A percentile compares a stretch with the other conserved stretches of the same genome.
These are phyloP conservation scores for Habropoda laboriosa DNA, from an alignment of 1,140 invertebrate genomes.

Conservation along the genomic window DNA sequence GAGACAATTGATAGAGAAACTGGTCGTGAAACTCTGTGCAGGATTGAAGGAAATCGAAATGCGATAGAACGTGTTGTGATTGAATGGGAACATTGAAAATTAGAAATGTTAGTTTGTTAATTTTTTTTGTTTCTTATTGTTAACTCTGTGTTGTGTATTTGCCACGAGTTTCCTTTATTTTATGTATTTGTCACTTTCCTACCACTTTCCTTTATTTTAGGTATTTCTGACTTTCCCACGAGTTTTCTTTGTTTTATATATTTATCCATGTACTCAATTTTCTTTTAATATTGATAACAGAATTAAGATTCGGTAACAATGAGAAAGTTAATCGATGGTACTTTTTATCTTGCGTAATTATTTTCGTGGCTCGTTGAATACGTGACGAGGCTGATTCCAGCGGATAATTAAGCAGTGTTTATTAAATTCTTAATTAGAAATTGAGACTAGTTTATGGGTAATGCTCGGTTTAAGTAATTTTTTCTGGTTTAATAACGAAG, in stretches of 20 bases:
- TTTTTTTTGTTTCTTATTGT: background rate
- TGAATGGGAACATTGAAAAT: background rate
- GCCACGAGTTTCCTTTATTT: too few relatives aligned
- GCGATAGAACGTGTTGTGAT: background rate
- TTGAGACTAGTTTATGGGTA: background rate
- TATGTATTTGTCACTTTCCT: too few relatives aligned
- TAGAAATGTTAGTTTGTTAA: background rate
- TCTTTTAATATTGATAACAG: too few relatives aligned
- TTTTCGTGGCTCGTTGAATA: background rate
- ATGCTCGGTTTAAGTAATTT: background rate
- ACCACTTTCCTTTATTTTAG: too few relatives aligned
- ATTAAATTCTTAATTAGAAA: background rate
- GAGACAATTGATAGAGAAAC: slow-evolving; percentile 4
- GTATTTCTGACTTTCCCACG: too few relatives aligned
- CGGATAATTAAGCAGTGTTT: background rate
- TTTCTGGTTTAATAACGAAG: background rate
- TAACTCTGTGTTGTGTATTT: background rate
- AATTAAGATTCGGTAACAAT: too few relatives aligned
- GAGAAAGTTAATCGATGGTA: too few relatives aligned
- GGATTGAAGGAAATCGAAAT: background rate
- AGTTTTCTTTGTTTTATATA: too few relatives aligned
- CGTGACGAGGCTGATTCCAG: background rate
- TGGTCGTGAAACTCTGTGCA: too few relatives aligned
- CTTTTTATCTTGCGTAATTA: too few relatives aligned
- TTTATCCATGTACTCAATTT: too few relatives aligned